Percentiles rank a stretch among this genome's conserved stretches.
phyloP scores from a whole-genome alignment of 2,113 vertebrate genomes.

The Neofelis nebulosa region DNA sequence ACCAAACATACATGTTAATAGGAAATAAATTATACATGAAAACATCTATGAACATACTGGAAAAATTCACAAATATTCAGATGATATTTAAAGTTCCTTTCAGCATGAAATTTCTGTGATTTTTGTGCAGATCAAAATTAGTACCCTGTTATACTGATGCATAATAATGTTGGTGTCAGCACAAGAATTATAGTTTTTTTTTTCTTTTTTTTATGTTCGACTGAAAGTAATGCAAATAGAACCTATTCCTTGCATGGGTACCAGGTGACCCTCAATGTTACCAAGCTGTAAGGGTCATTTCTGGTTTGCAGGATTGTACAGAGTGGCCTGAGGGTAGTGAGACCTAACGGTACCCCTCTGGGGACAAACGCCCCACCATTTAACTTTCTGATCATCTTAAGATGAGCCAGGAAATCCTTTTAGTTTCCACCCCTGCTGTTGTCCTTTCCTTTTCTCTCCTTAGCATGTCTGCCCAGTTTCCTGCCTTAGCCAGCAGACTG shows the following conservation, averaged over 20 bases:
- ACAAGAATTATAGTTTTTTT: background rate
- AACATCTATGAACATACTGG: conserved; percentile 9
- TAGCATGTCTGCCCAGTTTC: background rate
- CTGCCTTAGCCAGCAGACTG: background rate
- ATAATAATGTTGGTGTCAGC: background rate
- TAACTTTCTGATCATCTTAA: background rate
- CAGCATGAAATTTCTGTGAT: conserved; percentile 41
- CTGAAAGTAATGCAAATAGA: background rate
- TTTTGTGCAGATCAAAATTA: conserved; percentile 56
- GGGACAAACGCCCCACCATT: background rate
- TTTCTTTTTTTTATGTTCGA: background rate
- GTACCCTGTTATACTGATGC: background rate
- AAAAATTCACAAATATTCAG: conserved; percentile 38
- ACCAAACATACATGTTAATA: conserved; percentile 28
- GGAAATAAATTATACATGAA: conserved; percentile 36
- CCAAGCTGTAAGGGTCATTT: background rate
- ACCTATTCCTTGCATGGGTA: background rate
- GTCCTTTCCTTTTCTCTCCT: background rate
- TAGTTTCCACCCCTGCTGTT: background rate
- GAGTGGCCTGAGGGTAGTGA: background rate
- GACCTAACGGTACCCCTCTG: background rate
- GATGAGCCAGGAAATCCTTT: background rate
- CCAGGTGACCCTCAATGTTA: background rate
- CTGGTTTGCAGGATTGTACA: background rate
- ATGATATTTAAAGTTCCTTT: conserved; percentile 17